Conservation (phyloP, 30 jellyfish, hydroid and myxozoan species). For the Pseudorhiza aurosa region DNA sequence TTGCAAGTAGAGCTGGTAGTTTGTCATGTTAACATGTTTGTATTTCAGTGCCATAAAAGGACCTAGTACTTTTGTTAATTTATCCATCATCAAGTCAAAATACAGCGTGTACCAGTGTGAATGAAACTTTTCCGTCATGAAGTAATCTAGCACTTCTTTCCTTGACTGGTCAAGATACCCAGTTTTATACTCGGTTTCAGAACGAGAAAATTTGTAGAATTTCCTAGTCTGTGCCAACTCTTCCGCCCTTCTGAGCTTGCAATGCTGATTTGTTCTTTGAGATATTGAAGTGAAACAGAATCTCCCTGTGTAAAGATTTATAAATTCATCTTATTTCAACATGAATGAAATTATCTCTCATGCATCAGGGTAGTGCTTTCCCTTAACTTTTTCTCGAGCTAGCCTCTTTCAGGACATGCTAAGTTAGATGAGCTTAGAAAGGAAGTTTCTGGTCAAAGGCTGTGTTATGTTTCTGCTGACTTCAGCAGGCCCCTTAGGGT, state of each 20-base stretch:
- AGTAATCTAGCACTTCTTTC: background rate
- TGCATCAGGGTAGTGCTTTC: too few species aligned
- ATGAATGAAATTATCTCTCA: too few species aligned
- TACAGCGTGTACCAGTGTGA: constrained; percentile 76
- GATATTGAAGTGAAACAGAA: constrained; percentile 33
- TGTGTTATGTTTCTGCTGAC: too few species aligned
- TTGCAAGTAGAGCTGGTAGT: constrained; percentile 52
- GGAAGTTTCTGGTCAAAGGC: too few species aligned
- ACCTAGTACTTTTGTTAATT: constrained; percentile 2
- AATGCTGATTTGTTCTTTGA: constrained; percentile 2
- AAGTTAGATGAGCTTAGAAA: too few species aligned
- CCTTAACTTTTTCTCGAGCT: too few species aligned
- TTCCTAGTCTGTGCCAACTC: background rate
- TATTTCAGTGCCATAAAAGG: background rate
- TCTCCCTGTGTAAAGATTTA: too few species aligned
- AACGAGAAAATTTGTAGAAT: constrained; percentile 39
- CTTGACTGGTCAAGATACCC: constrained; percentile 70
- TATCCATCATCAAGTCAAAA: constrained; percentile 9
- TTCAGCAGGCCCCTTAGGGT: too few species aligned
- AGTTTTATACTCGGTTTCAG: constrained; percentile 9
- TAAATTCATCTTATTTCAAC: too few species aligned
- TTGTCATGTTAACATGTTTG: background rate
- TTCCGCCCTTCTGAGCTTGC: background rate
- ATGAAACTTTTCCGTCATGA: constrained; percentile 65
- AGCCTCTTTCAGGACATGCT: too few species aligned